These are phyloP conservation scores for Melanchra persicariae DNA, from an alignment of 2,888 invertebrate species.

Conservation along the genomic window DNA sequence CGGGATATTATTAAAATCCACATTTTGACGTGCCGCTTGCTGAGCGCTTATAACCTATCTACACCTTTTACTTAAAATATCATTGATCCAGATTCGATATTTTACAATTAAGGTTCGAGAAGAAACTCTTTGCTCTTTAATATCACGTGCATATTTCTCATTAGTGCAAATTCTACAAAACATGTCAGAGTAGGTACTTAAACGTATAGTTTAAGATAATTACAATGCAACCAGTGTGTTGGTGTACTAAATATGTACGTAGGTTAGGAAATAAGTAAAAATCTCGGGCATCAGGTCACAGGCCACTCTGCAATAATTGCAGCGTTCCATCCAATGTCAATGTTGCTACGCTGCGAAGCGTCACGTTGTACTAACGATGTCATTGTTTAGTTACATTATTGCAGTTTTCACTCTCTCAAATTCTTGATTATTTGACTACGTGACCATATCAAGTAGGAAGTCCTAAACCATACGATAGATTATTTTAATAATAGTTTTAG, in stretches of 20 bases:
- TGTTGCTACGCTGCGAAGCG: constrained; percentile 20
- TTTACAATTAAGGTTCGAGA: not conserved
- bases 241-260: not conserved
- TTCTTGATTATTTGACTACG: constrained; percentile 16
- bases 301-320: constrained; percentile 15
- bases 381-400: constrained; percentile 20
- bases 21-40: not conserved
- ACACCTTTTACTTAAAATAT: too few relatives aligned
- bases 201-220: constrained; percentile 1
- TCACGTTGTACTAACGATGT: constrained; percentile 18
- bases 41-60: too few relatives aligned
- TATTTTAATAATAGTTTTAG: constrained; percentile 28
- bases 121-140: not conserved
- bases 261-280: constrained; percentile 23
- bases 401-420: constrained; percentile 6
- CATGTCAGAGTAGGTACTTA: not conserved
- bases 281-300: constrained; percentile 30
- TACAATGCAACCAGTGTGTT: constrained; percentile 5
- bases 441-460: constrained; percentile 31
- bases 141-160: not conserved
- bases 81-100: not conserved
- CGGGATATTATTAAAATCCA: too few relatives aligned
- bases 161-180: not conserved
- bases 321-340: constrained; percentile 47
- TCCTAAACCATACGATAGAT: constrained; percentile 12